phyloP scores from a whole-genome alignment of 2,888 invertebrate genomes.

The Hydroisotoma schaefferi region DNA sequence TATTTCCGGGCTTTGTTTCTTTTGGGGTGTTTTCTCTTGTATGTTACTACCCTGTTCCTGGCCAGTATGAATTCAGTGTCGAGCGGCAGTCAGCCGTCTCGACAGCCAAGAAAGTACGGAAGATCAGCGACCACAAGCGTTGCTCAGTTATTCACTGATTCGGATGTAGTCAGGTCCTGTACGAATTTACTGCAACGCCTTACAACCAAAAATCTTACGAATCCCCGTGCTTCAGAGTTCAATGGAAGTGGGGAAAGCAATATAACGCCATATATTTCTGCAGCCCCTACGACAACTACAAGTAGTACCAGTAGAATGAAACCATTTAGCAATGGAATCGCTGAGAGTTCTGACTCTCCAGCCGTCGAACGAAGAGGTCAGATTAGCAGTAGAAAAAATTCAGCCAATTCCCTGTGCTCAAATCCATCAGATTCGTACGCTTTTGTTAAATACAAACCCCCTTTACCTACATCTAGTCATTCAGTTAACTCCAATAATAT shows the following conservation, averaged over 20 bases:
- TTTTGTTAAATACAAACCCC: constrained; percentile 48
- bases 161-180: constrained; percentile 60
- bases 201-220: constrained; percentile 60
- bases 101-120: constrained; percentile 58
- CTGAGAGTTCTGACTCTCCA: constrained; percentile 33
- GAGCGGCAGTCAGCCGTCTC: constrained; percentile 28
- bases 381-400: constrained; percentile 35
- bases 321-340: constrained; percentile 20
- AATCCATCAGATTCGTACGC: constrained; percentile 43
- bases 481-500: constrained; percentile 1
- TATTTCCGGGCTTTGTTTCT: not conserved
- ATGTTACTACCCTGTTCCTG: constrained; percentile 22
- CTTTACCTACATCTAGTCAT: constrained; percentile 38
- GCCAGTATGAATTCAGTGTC: constrained; percentile 38
- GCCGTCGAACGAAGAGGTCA: constrained; percentile 24
- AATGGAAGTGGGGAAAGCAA: constrained; percentile 11
- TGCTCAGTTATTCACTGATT: constrained; percentile 76
- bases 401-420: constrained; percentile 33
- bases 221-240: constrained; percentile 30
- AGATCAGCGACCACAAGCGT: constrained; percentile 73
- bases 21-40: not conserved
- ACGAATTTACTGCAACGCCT: constrained; percentile 78
- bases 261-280: constrained; percentile 17
- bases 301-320: constrained; percentile 15
- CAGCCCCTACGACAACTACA: constrained; percentile 8